phyloP scores from a whole-genome alignment of 2,888 invertebrate genomes.

The Drosophila austrosaltans region DNA sequence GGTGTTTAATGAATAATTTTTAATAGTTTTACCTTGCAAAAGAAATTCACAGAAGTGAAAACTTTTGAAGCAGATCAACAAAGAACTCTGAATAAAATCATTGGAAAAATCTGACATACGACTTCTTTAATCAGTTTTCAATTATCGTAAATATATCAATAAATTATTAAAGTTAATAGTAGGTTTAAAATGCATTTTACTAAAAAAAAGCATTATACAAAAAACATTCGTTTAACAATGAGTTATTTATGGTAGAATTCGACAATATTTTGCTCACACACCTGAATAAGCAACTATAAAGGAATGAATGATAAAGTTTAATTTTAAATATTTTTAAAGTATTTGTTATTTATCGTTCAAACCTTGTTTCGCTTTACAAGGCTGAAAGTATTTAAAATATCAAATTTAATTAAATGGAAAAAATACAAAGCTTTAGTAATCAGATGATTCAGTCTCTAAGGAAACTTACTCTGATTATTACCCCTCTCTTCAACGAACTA shows the following conservation, averaged over 20 bases:
- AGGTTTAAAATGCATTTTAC: not conserved
- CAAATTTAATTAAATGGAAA: too few relatives aligned
- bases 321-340: too few relatives aligned
- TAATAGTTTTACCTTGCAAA: slow-evolving; percentile 56
- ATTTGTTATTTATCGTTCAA: too few relatives aligned
- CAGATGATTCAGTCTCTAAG: too few relatives aligned
- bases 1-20: slow-evolving; percentile 58
- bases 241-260: not conserved
- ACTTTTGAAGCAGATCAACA: slow-evolving; percentile 31
- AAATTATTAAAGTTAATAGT: not conserved
- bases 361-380: too few relatives aligned
- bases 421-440: too few relatives aligned
- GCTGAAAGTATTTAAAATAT: too few relatives aligned
- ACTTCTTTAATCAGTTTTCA: not conserved
- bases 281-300: too few relatives aligned
- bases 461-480: too few relatives aligned
- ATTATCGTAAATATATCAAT: not conserved
- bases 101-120: slow-evolving; percentile 11
- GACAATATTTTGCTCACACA: too few relatives aligned
- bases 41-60: slow-evolving; percentile 17
- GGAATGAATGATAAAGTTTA: too few relatives aligned
- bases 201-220: not conserved
- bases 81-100: slow-evolving; percentile 34
- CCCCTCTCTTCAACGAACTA: too few relatives aligned
- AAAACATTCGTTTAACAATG: not conserved